Percentiles rank a stretch among this genome's conserved stretches.
phyloP scores from a whole-genome alignment of 2,113 vertebrate genomes.

The Bothrops jararaca region DNA sequence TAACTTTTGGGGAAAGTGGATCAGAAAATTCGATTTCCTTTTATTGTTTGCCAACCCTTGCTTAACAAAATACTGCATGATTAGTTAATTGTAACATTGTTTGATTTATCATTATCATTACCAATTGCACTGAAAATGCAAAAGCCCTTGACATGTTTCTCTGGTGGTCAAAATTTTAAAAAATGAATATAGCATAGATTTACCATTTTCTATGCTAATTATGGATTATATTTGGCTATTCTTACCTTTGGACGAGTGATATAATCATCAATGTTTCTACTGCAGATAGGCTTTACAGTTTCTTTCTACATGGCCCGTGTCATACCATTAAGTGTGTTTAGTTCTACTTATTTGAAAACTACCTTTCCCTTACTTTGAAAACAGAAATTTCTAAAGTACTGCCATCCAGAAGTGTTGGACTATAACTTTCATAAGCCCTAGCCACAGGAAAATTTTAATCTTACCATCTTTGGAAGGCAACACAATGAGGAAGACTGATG shows the following conservation, averaged over 20 bases:
- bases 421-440: no score
- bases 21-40: constrained; percentile 31
- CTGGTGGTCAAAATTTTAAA: constrained; percentile 32
- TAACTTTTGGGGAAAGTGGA: background rate
- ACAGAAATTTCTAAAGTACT: background rate
- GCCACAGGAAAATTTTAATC: no score
- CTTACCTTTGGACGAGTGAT: background rate
- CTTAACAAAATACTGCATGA: constrained; percentile 29
- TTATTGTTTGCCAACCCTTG: constrained; percentile 16
- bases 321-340: constrained; percentile 12
- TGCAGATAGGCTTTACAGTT: constrained; percentile 3
- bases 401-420: no score
- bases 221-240: constrained; percentile 24
- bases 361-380: background rate
- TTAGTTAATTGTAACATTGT: constrained; percentile 9
- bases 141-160: constrained; percentile 33
- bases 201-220: constrained; percentile 27
- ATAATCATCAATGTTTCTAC: constrained; percentile 36
- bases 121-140: constrained; percentile 6
- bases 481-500: background rate
- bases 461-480: background rate
- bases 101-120: constrained; percentile 21
- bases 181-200: constrained; percentile 34
- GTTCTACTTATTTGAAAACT: constrained; percentile 17
- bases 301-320: background rate